phyloP scores from a whole-genome alignment of 2,888 invertebrate species.

The Heliconius erato region DNA sequence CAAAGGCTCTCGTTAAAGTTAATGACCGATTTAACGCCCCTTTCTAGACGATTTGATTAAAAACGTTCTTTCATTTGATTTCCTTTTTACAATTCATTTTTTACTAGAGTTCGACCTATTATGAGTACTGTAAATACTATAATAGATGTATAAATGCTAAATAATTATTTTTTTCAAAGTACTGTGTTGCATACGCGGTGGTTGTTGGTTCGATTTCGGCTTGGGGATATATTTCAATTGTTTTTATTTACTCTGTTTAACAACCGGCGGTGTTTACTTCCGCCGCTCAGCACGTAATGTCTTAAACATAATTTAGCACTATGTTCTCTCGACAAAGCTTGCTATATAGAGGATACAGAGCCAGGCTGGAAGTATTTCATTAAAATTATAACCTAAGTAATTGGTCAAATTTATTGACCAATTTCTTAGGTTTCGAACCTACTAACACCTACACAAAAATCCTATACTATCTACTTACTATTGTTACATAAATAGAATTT shows the following conservation, averaged over 20 bases:
- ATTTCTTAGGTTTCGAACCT: too few species aligned
- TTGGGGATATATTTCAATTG: not conserved
- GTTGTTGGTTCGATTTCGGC: not conserved
- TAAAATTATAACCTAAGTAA: too few species aligned
- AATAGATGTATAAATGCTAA: not conserved
- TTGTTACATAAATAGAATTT: conserved; percentile 8
- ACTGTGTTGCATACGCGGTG: not conserved
- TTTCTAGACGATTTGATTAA: conserved; percentile 82
- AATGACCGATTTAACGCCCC: conserved; percentile 73
- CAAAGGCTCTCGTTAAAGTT: conserved; percentile 80
- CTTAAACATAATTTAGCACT: not conserved
- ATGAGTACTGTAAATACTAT: not conserved
- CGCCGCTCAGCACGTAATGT: not conserved
- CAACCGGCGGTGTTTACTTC: not conserved
- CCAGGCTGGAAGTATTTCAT: too few species aligned
- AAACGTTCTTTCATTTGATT: conserved; percentile 57
- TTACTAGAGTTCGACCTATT: conserved; percentile 18
- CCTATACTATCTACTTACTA: not conserved
- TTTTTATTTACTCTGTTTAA: not conserved
- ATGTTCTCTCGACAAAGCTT: too few species aligned
- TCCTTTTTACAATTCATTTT: conserved; percentile 31
- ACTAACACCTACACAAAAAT: too few species aligned
- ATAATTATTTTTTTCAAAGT: too few species aligned
- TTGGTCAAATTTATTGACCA: too few species aligned
- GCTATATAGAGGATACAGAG: too few species aligned